Percentiles rank a stretch among this genome's conserved stretches.
Conservation (phyloP, 2,888 invertebrate genomes). For the Catocala nupta region DNA sequence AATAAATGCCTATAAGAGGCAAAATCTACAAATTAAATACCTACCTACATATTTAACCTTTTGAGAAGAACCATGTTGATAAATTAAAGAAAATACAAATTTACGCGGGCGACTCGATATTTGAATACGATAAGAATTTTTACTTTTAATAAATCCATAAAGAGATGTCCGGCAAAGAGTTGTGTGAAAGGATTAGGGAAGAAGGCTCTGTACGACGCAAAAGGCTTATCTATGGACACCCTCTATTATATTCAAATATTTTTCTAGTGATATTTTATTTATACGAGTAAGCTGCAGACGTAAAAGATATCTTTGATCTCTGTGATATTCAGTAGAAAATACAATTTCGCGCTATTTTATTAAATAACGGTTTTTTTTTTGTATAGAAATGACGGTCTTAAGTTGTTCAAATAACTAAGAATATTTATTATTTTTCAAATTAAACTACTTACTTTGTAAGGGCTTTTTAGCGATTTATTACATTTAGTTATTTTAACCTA, state of each 20-base stretch:
- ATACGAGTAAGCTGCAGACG: slow-evolving; percentile 58
- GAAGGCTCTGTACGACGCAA: slow-evolving; percentile 51
- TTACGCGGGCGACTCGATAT: too few relatives aligned
- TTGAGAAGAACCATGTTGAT: too few relatives aligned
- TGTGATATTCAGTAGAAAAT: slow-evolving; percentile 51
- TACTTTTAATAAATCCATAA: slow-evolving; percentile 62
- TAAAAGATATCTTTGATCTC: slow-evolving; percentile 76
- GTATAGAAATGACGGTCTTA: too few relatives aligned
- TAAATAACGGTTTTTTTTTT: slow-evolving; percentile 5
- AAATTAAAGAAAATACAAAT: too few relatives aligned
- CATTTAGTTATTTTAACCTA: too few relatives aligned
- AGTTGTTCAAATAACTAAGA: not conserved
- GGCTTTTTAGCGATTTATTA: too few relatives aligned
- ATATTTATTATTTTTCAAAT: not conserved
- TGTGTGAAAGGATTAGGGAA: slow-evolving; percentile 71
- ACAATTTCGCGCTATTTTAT: slow-evolving; percentile 38
- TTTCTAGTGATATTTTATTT: slow-evolving; percentile 84
- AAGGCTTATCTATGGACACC: slow-evolving; percentile 75
- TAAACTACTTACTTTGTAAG: too few relatives aligned
- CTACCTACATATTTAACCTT: not conserved
- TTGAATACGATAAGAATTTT: slow-evolving; percentile 16
- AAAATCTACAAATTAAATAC: not conserved
- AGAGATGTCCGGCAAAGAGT: slow-evolving; percentile 78
- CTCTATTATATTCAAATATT: slow-evolving; percentile 79
- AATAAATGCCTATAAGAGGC: not conserved